Conservation (phyloP, 30 jellyfish, hydroid and myxozoan species). For the Aurelia aurita region DNA sequence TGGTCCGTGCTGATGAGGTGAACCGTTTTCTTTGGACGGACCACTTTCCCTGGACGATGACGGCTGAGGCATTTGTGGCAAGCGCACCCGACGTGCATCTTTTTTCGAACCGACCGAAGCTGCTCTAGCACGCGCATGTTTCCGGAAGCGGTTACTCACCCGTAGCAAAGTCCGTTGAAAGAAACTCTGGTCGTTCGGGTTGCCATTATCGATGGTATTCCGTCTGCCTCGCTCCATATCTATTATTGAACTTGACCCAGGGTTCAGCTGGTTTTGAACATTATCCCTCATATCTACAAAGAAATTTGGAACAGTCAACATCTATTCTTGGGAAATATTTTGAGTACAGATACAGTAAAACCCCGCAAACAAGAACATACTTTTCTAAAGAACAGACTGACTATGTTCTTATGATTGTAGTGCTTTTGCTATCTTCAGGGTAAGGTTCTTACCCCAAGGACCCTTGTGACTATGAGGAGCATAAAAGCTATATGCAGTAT, state of each 20-base stretch:
- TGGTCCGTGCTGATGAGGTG: not conserved
- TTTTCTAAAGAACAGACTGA: too few species aligned
- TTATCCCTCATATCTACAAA: conserved; percentile 15
- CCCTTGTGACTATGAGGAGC: too few species aligned
- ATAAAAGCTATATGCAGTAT: too few species aligned
- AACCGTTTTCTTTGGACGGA: conserved; percentile 39
- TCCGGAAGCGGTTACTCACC: conserved; percentile 82
- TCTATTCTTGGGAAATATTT: too few species aligned
- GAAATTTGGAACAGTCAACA: not conserved
- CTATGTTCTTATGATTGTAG: too few species aligned
- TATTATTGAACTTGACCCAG: conserved; percentile 72
- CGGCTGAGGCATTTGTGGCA: conserved; percentile 5
- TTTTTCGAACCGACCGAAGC: conserved; percentile 30
- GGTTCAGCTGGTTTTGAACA: conserved; percentile 21
- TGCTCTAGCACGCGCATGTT: conserved; percentile 60
- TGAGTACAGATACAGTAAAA: too few species aligned
- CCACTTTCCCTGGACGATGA: not conserved
- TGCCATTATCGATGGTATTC: conserved; percentile 23
- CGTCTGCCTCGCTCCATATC: conserved; percentile 79
- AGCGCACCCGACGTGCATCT: conserved; percentile 21
- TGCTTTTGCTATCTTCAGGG: too few species aligned
- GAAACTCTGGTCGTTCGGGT: conserved; percentile 61
- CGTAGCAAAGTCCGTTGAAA: conserved; percentile 83
- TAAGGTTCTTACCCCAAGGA: too few species aligned
- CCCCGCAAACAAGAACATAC: too few species aligned